Conservation (phyloP, 2,113 vertebrate species). For the Coreoperca whiteheadi region DNA sequence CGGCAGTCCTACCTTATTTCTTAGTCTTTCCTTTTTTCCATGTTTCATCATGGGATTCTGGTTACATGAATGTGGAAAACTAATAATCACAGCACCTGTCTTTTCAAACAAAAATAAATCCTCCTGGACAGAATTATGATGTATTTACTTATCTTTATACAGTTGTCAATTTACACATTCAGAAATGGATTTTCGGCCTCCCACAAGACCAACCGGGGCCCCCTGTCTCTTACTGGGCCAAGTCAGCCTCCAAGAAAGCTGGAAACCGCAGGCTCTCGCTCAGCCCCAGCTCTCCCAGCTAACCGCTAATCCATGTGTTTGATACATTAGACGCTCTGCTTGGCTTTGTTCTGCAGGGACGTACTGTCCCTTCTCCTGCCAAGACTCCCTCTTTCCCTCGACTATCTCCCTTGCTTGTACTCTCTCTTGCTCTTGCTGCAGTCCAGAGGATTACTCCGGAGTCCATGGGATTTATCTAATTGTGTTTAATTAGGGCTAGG, state of each 20-base stretch:
- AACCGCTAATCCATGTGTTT: constrained; percentile 88
- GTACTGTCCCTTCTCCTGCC: constrained; percentile 77
- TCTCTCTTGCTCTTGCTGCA: constrained; percentile 64
- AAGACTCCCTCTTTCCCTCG: constrained; percentile 70
- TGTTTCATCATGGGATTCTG: constrained; percentile 55
- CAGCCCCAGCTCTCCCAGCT: constrained; percentile 76
- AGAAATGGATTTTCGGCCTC: constrained; percentile 73
- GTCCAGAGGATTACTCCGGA: constrained; percentile 79
- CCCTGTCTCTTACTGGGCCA: constrained; percentile 72
- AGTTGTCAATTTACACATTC: constrained; percentile 83
- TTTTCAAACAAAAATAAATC: constrained; percentile 75
- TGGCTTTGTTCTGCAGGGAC: constrained; percentile 80
- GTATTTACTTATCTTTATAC: constrained; percentile 79
- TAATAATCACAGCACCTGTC: constrained; percentile 74
- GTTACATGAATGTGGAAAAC: constrained; percentile 75
- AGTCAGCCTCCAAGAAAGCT: constrained; percentile 78
- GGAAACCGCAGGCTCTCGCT: constrained; percentile 79
- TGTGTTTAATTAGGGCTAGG: constrained; percentile 83
- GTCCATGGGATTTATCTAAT: constrained; percentile 84
- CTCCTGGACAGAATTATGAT: constrained; percentile 69
- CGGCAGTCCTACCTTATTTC: constrained; percentile 28
- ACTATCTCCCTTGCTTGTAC: constrained; percentile 59
- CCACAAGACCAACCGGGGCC: constrained; percentile 77
- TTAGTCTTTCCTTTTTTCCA: constrained; percentile 41
- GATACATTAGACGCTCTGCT: constrained; percentile 84